Conservation (phyloP, 2,113 vertebrate species). For the Lagopus leucura region DNA sequence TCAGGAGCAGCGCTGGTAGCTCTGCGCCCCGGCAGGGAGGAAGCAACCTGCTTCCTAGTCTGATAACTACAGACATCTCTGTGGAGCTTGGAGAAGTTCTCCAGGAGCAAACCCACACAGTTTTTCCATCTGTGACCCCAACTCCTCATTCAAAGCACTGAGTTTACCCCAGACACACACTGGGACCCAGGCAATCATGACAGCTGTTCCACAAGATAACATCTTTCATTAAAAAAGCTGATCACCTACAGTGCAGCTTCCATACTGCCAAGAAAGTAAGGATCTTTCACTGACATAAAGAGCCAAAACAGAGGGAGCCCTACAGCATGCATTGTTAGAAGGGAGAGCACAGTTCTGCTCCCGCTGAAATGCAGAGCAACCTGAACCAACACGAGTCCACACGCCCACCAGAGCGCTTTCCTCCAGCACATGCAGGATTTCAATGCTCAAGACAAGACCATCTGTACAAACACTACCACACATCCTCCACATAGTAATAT, state of each 20-base stretch:
- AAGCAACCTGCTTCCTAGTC: not conserved
- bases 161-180: not conserved
- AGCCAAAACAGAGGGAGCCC: not conserved
- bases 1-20: not conserved
- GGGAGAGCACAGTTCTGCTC: not conserved
- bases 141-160: not conserved
- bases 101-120: not conserved
- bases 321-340: not conserved
- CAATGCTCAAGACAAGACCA: fast-evolving
- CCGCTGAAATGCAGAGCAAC: not conserved
- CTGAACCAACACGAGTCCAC: not conserved
- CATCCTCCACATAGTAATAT: not conserved
- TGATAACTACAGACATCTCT: not conserved
- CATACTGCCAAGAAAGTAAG: not conserved
- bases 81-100: not conserved
- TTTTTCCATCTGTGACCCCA: not conserved
- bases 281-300: not conserved
- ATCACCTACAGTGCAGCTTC: fast-evolving
- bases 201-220: not conserved
- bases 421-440: not conserved
- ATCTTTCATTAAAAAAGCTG: not conserved
- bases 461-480: fast-evolving
- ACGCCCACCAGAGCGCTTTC: not conserved
- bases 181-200: fast-evolving
- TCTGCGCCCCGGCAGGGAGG: not conserved